Conservation (phyloP, 2,888 invertebrate genomes). For the Tigriopus californicus region DNA sequence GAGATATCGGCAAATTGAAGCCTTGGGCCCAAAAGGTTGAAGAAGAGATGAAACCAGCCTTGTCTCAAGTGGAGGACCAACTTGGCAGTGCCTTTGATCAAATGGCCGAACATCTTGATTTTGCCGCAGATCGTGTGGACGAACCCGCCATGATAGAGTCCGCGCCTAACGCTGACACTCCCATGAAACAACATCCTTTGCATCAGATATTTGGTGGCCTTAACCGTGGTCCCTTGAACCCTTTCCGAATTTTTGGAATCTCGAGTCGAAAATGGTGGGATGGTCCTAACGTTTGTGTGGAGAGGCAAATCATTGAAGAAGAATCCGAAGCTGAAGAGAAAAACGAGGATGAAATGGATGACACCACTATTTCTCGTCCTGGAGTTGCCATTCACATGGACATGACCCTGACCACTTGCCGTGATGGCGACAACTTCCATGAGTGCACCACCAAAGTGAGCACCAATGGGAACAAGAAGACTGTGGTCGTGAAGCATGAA, state of each 20-base stretch:
- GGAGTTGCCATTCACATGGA: slow-evolving; percentile 19
- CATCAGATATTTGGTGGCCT: neutral
- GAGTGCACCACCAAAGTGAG: slow-evolving; percentile 35
- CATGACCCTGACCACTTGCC: slow-evolving; percentile 20
- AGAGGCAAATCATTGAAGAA: slow-evolving; percentile 34
- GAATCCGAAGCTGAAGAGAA: slow-evolving; percentile 15
- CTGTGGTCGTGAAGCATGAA: slow-evolving; percentile 40
- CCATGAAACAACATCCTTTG: neutral
- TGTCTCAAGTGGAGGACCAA: neutral
- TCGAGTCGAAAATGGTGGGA: slow-evolving; percentile 14
- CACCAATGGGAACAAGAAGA: slow-evolving; percentile 37
- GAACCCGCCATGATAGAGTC: neutral
- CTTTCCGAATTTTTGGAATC: neutral
- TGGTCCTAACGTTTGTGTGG: slow-evolving; percentile 42
- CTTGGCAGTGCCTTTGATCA: neutral
- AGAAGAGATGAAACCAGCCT: neutral
- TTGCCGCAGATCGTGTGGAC: neutral
- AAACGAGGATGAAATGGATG: slow-evolving; percentile 25
- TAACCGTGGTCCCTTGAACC: neutral
- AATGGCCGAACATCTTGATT: neutral
- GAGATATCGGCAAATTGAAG: neutral
- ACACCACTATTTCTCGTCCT: slow-evolving; percentile 26
- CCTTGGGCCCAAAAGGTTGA: neutral
- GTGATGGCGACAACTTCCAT: slow-evolving; percentile 28
- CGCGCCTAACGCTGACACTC: neutral